Evolutionary conservation across 2,113 vertebrate species (phyloP), one percentile per base, ranked within the genome.

Genomic region (Pygoscelis antarcticus): DNA sequence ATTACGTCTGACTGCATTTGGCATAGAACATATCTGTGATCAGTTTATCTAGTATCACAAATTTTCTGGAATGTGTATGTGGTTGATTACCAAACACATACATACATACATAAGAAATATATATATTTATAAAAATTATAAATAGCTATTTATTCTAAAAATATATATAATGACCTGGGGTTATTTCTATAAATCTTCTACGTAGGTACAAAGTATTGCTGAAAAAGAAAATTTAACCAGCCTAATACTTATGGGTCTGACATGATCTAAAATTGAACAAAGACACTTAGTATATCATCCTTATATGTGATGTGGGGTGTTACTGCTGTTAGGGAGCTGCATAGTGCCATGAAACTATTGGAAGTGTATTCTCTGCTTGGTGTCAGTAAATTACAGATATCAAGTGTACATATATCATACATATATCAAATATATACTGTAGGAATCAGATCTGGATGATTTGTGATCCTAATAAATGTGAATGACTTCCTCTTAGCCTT

Each of bases 141-240:
- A 13, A 7, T 44, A 54, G 5, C 5, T 79, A 7, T 80, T 57
- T 64, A 14, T 46, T 80, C 9, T 46, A 15, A 66, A 79, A 58
- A 54, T 36, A 49, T 14, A 17, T 21, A 1, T 5, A 44, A 8
- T 36, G 2, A 29, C 5, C 3, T 64, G 19, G 0, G 0, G 1
- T 64, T 75, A 46, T 44, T 88, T 71, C 9, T 66, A 62, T 11
- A 36, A 25, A 30, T 60, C 9, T 64, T 92, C 11, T 36, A 57
- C 34, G 10, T 27, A 66, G 23, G 2, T 68, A 47, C 13, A 32
- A 25, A 19, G 9, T 64, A 36, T 25, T 92, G n/a, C 16, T 77
- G 18, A 44, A 79, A 44, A 7, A 54, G 15, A 26, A 80, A 58
- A 79, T 71, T n/a, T 71, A 62, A 34, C 13, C 7, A 36, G 10